Conservation (phyloP, 2,797 vertebrate species). For the Poecilia gillii region DNA sequence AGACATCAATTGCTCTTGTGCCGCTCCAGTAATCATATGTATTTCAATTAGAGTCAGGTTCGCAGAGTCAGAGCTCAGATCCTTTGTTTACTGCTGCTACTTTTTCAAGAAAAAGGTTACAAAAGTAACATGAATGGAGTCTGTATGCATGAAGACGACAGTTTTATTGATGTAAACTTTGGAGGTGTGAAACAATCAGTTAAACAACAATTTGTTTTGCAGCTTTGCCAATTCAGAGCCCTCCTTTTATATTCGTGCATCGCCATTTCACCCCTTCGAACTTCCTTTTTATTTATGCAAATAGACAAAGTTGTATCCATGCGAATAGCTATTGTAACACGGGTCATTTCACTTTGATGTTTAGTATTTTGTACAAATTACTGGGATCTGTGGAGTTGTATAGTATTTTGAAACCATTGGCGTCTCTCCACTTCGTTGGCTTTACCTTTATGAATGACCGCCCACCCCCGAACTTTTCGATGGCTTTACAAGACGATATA, state of each 20-base stretch:
- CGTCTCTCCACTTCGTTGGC: background rate
- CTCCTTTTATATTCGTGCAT: background rate
- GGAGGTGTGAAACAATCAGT: background rate
- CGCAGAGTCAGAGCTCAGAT: background rate
- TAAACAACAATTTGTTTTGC: background rate
- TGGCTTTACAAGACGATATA: background rate
- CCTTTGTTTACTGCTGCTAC: background rate
- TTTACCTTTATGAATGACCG: background rate
- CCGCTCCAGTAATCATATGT: background rate
- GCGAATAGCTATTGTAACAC: background rate
- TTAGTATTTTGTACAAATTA: background rate
- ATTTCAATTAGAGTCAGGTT: background rate
- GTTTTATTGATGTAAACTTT: background rate
- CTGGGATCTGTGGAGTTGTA: background rate
- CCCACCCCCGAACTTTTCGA: background rate
- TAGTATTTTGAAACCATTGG: background rate
- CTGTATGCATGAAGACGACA: background rate
- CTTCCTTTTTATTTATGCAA: background rate
- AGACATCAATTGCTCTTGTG: background rate
- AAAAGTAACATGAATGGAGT: background rate
- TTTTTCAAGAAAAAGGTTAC: background rate
- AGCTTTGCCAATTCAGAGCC: background rate
- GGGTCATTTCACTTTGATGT: background rate
- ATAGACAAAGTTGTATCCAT: background rate
- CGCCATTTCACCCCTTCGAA: background rate